Conservation (phyloP, 2,797 vertebrate genomes). For the Dermochelys coriacea region DNA sequence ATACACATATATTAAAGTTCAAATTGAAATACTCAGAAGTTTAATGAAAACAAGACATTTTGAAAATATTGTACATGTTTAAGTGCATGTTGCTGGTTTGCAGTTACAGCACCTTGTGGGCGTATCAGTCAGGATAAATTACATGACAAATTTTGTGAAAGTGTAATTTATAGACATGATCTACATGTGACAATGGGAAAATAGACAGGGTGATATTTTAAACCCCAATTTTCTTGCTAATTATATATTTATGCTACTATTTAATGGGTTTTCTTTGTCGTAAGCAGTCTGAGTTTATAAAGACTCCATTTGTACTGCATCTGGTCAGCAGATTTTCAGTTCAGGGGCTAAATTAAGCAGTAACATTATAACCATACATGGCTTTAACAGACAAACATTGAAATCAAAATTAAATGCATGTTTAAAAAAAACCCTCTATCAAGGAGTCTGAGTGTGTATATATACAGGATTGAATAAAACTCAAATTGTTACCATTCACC, state of each 20-base stretch:
- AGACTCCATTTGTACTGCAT: slow-evolving; percentile 57
- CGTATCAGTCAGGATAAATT: slow-evolving; percentile 5
- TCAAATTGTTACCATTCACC: not conserved
- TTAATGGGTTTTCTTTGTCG: slow-evolving; percentile 4
- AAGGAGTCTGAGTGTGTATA: not conserved
- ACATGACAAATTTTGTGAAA: not conserved
- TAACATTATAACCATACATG: slow-evolving; percentile 56
- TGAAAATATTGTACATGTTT: not conserved
- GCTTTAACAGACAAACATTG: slow-evolving; percentile 33
- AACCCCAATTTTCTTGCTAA: not conserved
- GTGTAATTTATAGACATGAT: not conserved
- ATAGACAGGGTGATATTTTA: not conserved
- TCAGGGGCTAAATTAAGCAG: slow-evolving; percentile 24
- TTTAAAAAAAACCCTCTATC: not conserved
- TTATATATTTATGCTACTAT: slow-evolving; percentile 10
- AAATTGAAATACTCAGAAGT: not conserved
- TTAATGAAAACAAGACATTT: not conserved
- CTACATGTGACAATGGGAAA: not conserved
- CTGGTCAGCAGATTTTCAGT: slow-evolving; percentile 80
- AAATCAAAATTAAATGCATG: slow-evolving; percentile 46
- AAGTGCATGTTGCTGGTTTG: not conserved
- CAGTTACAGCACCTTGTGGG: not conserved
- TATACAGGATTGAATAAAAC: not conserved
- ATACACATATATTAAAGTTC: not conserved
- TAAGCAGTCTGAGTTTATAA: slow-evolving; percentile 4